Conservation (phyloP, 2,888 invertebrate species). For the Carabus problematicus region DNA sequence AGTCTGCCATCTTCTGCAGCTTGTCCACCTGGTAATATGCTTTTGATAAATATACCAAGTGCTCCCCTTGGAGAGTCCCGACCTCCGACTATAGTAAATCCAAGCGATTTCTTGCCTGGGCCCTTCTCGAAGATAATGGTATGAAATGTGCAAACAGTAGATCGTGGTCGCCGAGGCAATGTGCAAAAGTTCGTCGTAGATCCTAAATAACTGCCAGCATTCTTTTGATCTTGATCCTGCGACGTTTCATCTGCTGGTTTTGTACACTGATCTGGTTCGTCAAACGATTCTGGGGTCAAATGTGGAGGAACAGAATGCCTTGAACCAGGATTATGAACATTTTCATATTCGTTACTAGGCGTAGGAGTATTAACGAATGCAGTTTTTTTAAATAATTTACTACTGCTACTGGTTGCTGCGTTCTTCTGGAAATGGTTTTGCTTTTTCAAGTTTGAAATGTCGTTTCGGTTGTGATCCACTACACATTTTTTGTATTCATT, state of each 20-base stretch:
- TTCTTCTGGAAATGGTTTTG: constrained; percentile 70
- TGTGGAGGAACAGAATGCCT: constrained; percentile 4
- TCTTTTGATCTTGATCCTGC: constrained; percentile 9
- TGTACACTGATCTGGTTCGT: constrained; percentile 5
- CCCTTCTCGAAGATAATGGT: constrained; percentile 82
- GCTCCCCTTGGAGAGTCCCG: constrained; percentile 84
- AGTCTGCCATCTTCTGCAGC: constrained; percentile 84
- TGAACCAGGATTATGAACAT: neutral
- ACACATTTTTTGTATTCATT: constrained; percentile 34
- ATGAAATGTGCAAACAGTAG: constrained; percentile 72
- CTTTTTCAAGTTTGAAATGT: constrained; percentile 50
- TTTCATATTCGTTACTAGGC: constrained; percentile 53
- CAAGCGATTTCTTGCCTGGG: constrained; percentile 81
- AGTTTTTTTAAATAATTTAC: constrained; percentile 66
- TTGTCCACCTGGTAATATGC: constrained; percentile 82
- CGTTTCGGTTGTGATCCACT: constrained; percentile 41
- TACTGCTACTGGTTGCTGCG: constrained; percentile 66
- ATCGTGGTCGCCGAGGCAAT: constrained; percentile 73
- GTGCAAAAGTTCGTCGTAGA: constrained; percentile 73
- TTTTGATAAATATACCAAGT: constrained; percentile 86
- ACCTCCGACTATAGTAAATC: constrained; percentile 91
- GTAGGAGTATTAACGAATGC: constrained; percentile 65
- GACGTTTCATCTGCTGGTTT: neutral
- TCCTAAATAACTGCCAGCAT: constrained; percentile 51
- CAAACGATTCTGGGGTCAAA: neutral